These are phyloP conservation scores for Trachymyrmex cornetzi DNA, from an alignment of 1,140 invertebrate genomes.

Conservation along the genomic window DNA sequence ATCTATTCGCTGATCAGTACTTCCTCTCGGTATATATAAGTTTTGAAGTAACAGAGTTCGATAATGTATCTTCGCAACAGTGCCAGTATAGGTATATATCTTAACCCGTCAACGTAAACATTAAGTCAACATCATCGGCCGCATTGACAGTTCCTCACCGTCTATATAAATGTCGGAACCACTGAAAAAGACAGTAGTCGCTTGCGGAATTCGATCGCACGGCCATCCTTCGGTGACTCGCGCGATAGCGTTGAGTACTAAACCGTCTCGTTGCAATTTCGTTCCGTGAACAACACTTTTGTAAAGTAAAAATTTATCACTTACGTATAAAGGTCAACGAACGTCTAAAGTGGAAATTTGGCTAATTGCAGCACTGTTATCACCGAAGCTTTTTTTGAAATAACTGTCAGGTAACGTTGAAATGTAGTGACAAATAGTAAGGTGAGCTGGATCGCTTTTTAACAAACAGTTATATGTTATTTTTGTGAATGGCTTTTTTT, in stretches of 20 bases:
- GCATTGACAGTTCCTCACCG: slow-evolving; percentile 48
- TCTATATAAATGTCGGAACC: slow-evolving; percentile 49
- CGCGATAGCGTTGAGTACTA: background rate
- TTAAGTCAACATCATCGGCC: slow-evolving; percentile 39
- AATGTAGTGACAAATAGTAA: background rate
- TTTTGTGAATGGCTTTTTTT: background rate
- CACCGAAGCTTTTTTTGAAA: background rate
- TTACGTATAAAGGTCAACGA: background rate
- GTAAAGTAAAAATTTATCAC: background rate
- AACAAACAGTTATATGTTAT: background rate
- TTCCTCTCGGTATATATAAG: background rate
- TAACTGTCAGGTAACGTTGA: slow-evolving; percentile 1
- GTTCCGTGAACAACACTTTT: background rate
- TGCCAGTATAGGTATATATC: slow-evolving; percentile 10
- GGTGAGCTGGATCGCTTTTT: background rate
- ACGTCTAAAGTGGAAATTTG: background rate
- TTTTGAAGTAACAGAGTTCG: background rate
- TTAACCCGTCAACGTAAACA: slow-evolving; percentile 14
- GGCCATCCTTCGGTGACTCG: background rate
- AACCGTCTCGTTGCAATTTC: background rate
- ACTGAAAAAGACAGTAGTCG: slow-evolving; percentile 68
- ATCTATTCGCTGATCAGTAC: slow-evolving; percentile 11
- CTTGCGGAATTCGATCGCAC: slow-evolving; percentile 55
- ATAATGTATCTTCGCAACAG: slow-evolving; percentile 37
- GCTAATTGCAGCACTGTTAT: background rate